Conservation (phyloP, 2,113 vertebrate species). For the Nanorana parkeri region DNA sequence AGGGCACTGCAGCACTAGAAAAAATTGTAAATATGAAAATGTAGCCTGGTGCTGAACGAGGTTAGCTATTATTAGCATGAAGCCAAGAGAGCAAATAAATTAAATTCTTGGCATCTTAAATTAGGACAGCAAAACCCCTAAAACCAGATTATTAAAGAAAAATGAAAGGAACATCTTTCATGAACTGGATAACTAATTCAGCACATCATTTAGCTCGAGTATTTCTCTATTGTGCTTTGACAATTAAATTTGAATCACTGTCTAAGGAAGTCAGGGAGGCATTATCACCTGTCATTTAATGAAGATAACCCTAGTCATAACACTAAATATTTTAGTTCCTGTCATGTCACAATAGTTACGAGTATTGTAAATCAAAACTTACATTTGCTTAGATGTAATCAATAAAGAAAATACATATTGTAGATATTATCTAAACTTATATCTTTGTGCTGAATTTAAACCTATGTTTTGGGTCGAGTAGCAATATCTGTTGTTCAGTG, state of each 20-base stretch:
- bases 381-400: background rate
- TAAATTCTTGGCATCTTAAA: constrained; percentile 10
- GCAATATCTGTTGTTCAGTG: no score
- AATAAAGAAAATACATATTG: no score
- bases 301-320: background rate
- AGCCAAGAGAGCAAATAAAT: background rate
- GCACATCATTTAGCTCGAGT: background rate
- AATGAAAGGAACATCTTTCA: constrained; percentile 3
- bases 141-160: background rate
- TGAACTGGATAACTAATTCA: background rate
- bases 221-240: constrained; percentile 4
- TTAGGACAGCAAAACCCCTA: constrained; percentile 7
- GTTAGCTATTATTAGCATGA: constrained; percentile 39
- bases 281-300: background rate
- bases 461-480: no score
- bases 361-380: background rate
- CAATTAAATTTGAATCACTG: background rate
- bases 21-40: no score
- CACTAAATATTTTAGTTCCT: background rate
- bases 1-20: no score
- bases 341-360: background rate
- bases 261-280: background rate
- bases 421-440: no score
- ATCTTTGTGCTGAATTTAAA: no score
- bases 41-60: background rate